A percentile compares a stretch with the other conserved stretches of the same genome.
These are phyloP conservation scores for Phodopus roborovskii DNA, from an alignment of 2,113 vertebrate species.

Conservation along the genomic window DNA sequence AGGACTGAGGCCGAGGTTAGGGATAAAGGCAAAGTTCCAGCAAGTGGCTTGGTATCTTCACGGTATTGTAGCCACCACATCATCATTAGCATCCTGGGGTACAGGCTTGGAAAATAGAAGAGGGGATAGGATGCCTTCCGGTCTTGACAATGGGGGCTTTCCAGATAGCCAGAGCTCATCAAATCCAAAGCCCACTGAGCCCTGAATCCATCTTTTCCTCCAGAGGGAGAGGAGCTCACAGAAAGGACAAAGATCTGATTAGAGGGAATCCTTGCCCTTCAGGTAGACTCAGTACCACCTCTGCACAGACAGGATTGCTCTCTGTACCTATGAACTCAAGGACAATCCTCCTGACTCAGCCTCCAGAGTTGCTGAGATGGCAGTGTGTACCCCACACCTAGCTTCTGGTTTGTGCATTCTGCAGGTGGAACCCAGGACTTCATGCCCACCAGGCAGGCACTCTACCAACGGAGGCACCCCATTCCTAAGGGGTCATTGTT, in stretches of 20 bases:
- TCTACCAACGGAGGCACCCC: neutral
- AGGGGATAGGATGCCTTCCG: accelerated
- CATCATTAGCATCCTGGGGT: accelerated
- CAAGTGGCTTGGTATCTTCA: neutral
- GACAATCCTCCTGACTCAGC: neutral
- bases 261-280: accelerated
- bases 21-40: neutral
- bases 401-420: neutral
- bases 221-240: accelerated
- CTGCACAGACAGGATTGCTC: neutral
- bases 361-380: neutral
- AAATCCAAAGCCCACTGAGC: neutral
- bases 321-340: neutral
- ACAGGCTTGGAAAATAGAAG: accelerated
- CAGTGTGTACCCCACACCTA: neutral
- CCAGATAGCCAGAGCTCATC: no score
- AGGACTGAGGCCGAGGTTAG: no score
- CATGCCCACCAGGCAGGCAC: neutral
- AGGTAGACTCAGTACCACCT: accelerated
- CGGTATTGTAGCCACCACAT: accelerated
- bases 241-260: no score
- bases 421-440: neutral
- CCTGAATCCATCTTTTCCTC: neutral
- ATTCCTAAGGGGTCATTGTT: neutral
- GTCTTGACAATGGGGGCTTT: accelerated